Percentiles rank a stretch among this genome's conserved stretches.
These are phyloP conservation scores for Phyllotis vaccarum DNA, from an alignment of 2,797 vertebrate species.

Conservation along the genomic window DNA sequence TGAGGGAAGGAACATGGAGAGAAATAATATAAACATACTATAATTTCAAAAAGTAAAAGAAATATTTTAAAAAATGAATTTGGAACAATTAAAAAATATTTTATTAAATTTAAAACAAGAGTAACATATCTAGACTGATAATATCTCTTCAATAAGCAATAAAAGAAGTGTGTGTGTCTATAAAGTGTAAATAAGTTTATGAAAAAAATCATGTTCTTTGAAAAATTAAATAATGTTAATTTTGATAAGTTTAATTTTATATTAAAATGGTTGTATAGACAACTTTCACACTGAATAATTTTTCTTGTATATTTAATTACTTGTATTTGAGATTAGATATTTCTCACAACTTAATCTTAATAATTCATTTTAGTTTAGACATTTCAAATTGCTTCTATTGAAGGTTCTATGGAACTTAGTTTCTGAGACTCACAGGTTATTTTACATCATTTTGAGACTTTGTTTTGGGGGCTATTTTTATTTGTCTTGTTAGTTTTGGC, in stretches of 20 bases:
- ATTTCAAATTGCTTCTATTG: neutral
- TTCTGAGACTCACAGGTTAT: neutral
- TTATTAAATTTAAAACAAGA: slow-evolving; percentile 8
- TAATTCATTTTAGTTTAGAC: neutral
- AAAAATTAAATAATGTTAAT: neutral
- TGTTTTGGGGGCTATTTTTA: neutral
- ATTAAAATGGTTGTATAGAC: neutral
- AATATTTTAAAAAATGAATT: neutral
- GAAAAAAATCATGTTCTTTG: neutral
- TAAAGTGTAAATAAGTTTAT: neutral
- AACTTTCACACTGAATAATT: neutral
- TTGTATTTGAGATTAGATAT: neutral
- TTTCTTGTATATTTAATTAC: neutral
- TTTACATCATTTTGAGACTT: neutral
- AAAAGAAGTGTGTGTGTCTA: neutral
- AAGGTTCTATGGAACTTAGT: neutral
- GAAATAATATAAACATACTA: neutral
- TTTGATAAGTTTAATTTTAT: slow-evolving; percentile 6
- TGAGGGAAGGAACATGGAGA: neutral
- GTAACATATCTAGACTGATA: neutral
- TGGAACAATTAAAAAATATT: neutral
- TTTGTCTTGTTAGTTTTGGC: neutral
- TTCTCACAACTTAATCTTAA: neutral
- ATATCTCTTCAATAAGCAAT: neutral
- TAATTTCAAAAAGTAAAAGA: neutral